Conservation (phyloP, 2,797 vertebrate species). For the Sandelia bainsii region DNA sequence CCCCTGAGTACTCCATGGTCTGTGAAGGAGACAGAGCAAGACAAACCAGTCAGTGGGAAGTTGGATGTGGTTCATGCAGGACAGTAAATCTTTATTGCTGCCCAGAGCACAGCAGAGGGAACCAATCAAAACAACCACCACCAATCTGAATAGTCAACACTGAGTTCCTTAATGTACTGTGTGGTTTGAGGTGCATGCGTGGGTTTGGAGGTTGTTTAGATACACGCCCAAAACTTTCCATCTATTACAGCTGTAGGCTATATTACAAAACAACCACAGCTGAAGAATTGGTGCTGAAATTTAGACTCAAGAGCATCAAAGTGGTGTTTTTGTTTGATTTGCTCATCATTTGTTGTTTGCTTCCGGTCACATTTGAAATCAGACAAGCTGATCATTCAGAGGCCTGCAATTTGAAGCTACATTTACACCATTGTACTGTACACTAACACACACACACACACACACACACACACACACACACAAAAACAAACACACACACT, state of each 20-base stretch:
- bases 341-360: background rate
- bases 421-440: too few species aligned
- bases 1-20: conserved; percentile 98
- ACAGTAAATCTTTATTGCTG: conserved; percentile 72
- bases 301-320: background rate
- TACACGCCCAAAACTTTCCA: conserved; percentile 44
- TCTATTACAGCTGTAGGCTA: conserved; percentile 3
- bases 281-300: background rate
- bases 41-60: conserved; percentile 71
- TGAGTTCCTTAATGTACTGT: conserved; percentile 60
- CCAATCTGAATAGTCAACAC: conserved; percentile 50
- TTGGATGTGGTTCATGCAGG: conserved; percentile 60
- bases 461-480: background rate
- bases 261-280: conserved; percentile 6
- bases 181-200: conserved; percentile 58
- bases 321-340: background rate
- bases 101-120: conserved; percentile 40
- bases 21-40: conserved; percentile 82
- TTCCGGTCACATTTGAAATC: conserved; percentile 3
- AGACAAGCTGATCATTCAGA: background rate
- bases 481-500: too few species aligned
- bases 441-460: background rate
- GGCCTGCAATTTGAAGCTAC: conserved; percentile 21
- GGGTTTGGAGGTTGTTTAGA: conserved; percentile 56
- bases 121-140: conserved; percentile 67